Percentiles rank a stretch among this genome's conserved stretches.
phyloP scores from a whole-genome alignment of 2,113 vertebrate species.

The Oreochromis niloticus region DNA sequence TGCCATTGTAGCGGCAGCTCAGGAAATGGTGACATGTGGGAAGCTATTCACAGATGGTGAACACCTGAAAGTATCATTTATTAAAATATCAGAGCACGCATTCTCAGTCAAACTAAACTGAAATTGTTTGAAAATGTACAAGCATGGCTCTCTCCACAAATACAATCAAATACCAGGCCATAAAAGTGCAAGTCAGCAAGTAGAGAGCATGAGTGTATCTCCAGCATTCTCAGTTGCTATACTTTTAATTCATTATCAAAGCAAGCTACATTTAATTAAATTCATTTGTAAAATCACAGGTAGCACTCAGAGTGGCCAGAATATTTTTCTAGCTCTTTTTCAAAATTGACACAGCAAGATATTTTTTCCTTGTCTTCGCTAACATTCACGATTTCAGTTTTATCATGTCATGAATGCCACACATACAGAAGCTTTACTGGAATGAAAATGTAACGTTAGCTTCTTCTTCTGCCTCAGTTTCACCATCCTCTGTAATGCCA shows the following conservation, averaged over 20 bases:
- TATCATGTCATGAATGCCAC: accelerated
- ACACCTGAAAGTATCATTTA: not conserved
- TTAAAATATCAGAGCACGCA: accelerated
- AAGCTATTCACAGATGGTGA: not conserved
- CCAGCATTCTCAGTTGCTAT: not conserved
- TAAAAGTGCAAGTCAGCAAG: not conserved
- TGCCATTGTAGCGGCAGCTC: not conserved
- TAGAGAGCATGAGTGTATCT: not conserved
- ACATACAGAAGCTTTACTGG: not conserved
- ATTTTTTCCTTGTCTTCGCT: not conserved
- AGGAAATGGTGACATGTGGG: not conserved
- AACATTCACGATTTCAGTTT: not conserved
- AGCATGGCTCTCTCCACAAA: not conserved
- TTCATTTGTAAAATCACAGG: not conserved
- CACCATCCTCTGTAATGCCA: not conserved
- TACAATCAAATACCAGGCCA: not conserved
- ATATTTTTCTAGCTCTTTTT: not conserved
- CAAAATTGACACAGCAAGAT: not conserved
- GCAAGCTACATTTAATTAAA: accelerated
- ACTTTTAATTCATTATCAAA: not conserved
- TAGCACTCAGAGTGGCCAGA: accelerated
- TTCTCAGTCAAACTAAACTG: not conserved
- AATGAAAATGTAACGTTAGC: not conserved
- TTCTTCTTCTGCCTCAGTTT: not conserved
- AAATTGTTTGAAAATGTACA: not conserved